Percentiles rank a stretch among this genome's conserved stretches.
Evolutionary conservation across 2,113 vertebrate genomes (phyloP).

Genomic region (Saiga tatarica): DNA sequence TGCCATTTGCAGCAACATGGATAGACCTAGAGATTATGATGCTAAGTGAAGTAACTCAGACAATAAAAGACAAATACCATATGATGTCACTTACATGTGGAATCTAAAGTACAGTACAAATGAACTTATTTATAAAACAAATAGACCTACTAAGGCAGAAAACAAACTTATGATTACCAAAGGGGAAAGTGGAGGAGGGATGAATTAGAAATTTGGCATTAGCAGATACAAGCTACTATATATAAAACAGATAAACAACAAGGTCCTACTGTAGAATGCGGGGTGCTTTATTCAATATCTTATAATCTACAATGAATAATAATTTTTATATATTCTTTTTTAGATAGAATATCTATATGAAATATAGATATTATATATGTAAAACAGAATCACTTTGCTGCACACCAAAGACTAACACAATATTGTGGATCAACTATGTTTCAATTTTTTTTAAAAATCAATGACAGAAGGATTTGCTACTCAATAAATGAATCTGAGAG

Average conservation of each 20-base stretch:
- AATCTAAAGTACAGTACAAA: not conserved
- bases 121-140: not conserved
- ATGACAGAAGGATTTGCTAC: not conserved
- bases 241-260: not conserved
- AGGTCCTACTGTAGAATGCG: not conserved
- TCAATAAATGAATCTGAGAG: not conserved
- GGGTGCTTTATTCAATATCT: not conserved
- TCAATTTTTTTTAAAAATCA: not conserved
- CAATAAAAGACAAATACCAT: not conserved
- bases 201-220: not conserved
- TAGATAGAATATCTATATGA: not conserved
- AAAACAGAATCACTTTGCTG: not conserved
- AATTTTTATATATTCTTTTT: not conserved
- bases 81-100: not conserved
- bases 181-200: not conserved
- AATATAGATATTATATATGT: not conserved
- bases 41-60: not conserved
- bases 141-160: not conserved
- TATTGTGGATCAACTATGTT: not conserved
- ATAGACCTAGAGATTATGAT: not conserved
- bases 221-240: not conserved
- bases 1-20: not conserved
- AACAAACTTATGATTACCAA: not conserved
- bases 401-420: not conserved
- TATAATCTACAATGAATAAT: not conserved